phyloP scores from a whole-genome alignment of 1,140 invertebrate genomes.

The Colletes gigas region DNA sequence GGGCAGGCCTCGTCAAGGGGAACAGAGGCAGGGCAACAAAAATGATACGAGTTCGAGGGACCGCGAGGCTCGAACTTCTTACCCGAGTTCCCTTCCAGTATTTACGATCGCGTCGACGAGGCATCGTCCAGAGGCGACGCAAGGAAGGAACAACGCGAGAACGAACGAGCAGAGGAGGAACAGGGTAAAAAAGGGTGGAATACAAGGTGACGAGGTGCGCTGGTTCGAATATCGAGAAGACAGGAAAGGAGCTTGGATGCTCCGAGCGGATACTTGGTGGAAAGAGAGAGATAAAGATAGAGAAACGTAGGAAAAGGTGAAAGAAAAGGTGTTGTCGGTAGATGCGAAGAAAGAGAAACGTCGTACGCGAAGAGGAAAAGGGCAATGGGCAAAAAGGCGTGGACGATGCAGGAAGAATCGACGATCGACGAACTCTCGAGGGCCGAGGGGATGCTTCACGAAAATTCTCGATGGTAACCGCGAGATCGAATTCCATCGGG shows the following conservation, averaged over 20 bases:
- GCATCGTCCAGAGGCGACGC: slow-evolving; percentile 27
- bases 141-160: slow-evolving; percentile 1
- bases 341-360: neutral
- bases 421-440: slow-evolving; percentile 29
- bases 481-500: slow-evolving; percentile 64
- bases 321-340: slow-evolving; percentile 12
- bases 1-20: neutral
- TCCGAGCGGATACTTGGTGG: neutral
- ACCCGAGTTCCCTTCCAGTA: slow-evolving; percentile 57
- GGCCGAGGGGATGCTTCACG: slow-evolving; percentile 32
- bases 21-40: slow-evolving; percentile 36
- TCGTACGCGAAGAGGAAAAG: neutral
- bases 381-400: slow-evolving; percentile 2
- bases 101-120: slow-evolving; percentile 60
- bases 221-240: slow-evolving; percentile 49
- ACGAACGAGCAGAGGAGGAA: neutral
- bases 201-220: slow-evolving; percentile 36
- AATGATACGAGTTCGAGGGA: slow-evolving; percentile 48
- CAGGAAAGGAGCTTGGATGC: slow-evolving; percentile 7
- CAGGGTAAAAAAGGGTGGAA: neutral
- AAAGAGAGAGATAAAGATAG: neutral
- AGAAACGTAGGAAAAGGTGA: too few relatives aligned
- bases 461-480: slow-evolving; percentile 60
- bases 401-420: slow-evolving; percentile 22
- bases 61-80: slow-evolving; percentile 57